phyloP scores from a whole-genome alignment of 1,140 invertebrate genomes.

The Augochlora pura region DNA sequence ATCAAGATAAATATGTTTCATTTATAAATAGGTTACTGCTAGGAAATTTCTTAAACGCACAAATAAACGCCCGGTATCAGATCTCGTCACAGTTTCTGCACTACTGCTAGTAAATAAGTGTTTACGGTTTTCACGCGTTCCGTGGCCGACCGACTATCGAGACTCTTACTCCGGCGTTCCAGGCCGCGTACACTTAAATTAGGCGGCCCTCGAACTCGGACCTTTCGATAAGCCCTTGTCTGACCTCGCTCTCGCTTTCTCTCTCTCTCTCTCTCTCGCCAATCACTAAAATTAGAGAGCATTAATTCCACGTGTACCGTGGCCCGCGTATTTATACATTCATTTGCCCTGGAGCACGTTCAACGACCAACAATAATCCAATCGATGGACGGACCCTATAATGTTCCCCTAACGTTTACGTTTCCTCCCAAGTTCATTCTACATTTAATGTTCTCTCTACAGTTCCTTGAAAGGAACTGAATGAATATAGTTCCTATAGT shows the following conservation, averaged over 20 bases:
- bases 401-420: no score
- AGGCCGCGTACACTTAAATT: no score
- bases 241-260: not conserved
- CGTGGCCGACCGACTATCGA: constrained; percentile 8
- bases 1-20: constrained; percentile 18
- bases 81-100: constrained; percentile 41
- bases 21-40: constrained; percentile 30
- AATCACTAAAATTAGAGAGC: constrained; percentile 37
- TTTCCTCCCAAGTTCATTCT: no score
- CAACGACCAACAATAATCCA: not conserved
- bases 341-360: not conserved
- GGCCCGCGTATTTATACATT: constrained; percentile 34
- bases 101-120: constrained; percentile 30
- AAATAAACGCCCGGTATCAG: constrained; percentile 28
- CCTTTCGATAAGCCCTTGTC: constrained; percentile 19
- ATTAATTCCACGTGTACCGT: constrained; percentile 29
- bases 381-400: not conserved
- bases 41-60: constrained; percentile 29
- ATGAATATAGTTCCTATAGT: no score
- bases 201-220: not conserved
- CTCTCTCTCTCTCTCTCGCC: not conserved
- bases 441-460: no score
- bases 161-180: not conserved
- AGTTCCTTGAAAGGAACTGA: no score
- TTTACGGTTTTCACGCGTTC: constrained; percentile 19